Evolutionary conservation across 2,113 vertebrate genomes (phyloP).

Genomic region (Campylorhamphus procurvoides): DNA sequence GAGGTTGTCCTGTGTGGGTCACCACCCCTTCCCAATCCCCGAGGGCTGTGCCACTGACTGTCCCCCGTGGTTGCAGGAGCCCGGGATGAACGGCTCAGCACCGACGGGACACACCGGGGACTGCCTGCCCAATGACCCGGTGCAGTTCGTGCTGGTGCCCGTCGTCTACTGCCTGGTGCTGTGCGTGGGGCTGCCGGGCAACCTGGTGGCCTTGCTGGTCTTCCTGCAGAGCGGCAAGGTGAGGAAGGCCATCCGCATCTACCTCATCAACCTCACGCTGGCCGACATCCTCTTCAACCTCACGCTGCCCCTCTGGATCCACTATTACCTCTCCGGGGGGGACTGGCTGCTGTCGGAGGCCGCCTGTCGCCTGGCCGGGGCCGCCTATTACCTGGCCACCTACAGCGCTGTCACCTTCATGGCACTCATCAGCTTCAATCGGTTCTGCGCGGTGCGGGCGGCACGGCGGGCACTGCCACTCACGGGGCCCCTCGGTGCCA

Average conservation of each 20-base stretch:
- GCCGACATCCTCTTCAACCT: slow-evolving; percentile 70
- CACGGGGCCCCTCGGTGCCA: background rate
- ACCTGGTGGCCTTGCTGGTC: slow-evolving; percentile 52
- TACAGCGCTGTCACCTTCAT: slow-evolving; percentile 68
- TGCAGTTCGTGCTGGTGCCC: slow-evolving; percentile 55
- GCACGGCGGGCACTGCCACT: background rate
- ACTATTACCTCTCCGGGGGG: slow-evolving; percentile 54
- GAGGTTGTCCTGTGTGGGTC: rapidly evolving
- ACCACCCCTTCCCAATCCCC: rapidly evolving
- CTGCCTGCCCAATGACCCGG: background rate
- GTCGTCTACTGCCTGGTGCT: slow-evolving; percentile 50
- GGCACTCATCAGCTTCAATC: slow-evolving; percentile 60
- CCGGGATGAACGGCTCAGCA: background rate
- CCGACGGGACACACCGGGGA: background rate
- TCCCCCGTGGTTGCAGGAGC: background rate
- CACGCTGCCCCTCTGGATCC: slow-evolving; percentile 71
- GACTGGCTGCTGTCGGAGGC: slow-evolving; percentile 64
- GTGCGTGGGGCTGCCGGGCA: slow-evolving; percentile 66
- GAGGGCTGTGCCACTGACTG: background rate
- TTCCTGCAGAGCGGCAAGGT: slow-evolving; percentile 47
- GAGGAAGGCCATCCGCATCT: slow-evolving; percentile 67
- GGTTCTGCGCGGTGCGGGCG: slow-evolving; percentile 9
- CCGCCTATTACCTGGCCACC: slow-evolving; percentile 61
- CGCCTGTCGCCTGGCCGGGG: slow-evolving; percentile 36
- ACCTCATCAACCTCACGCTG: slow-evolving; percentile 71